Conservation (phyloP, 1,140 invertebrate genomes). For the Zaprionus gabonicus region DNA sequence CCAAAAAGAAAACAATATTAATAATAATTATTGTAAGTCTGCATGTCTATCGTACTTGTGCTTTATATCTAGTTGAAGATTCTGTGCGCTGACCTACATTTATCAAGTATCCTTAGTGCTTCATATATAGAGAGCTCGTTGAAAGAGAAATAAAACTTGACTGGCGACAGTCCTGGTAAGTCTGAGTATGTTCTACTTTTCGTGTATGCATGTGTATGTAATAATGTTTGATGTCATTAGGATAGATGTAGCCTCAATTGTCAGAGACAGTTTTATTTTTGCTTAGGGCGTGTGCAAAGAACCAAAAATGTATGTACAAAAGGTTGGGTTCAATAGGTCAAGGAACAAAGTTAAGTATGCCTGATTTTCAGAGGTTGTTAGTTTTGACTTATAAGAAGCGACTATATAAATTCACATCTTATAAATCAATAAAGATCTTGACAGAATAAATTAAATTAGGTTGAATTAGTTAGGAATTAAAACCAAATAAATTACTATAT, state of each 20-base stretch:
- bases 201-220: slow-evolving; percentile 22
- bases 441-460: neutral
- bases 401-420: neutral
- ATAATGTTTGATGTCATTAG: slow-evolving; percentile 24
- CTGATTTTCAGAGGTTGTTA: neutral
- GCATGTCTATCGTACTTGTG: neutral
- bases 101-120: neutral
- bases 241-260: slow-evolving; percentile 26
- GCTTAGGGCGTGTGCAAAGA: slow-evolving; percentile 23
- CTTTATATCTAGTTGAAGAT: neutral
- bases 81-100: slow-evolving; percentile 6
- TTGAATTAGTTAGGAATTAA: neutral
- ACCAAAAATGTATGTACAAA: slow-evolving; percentile 54
- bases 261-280: slow-evolving; percentile 14
- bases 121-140: neutral
- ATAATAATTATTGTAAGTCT: neutral
- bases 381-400: neutral
- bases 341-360: slow-evolving; percentile 25
- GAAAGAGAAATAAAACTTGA: neutral
- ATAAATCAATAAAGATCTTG: neutral
- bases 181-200: slow-evolving; percentile 20
- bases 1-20: neutral
- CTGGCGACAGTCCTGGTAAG: slow-evolving; percentile 6
- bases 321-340: slow-evolving; percentile 30
- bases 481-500: slow-evolving; percentile 3